A percentile compares a stretch with the other conserved stretches of the same genome.
Evolutionary conservation across 23 tunicate species (phyloP).

Genomic region (Styela clava): DNA sequence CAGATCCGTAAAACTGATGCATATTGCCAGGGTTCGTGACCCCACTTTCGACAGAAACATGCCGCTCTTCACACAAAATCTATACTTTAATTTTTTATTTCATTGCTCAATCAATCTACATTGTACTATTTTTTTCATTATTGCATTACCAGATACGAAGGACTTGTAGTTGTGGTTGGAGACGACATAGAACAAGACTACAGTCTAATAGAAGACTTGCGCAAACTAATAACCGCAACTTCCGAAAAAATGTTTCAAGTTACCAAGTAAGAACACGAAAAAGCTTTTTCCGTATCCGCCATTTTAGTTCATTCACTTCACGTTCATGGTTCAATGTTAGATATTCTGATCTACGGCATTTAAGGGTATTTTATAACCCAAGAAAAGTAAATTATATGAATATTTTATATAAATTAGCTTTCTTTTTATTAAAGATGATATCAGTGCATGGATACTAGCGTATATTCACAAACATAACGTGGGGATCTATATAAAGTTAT

Average conservation of each 20-base stretch:
- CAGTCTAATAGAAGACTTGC: conserved; percentile 28
- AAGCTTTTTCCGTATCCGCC: too few relatives aligned
- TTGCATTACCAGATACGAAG: conserved; percentile 70
- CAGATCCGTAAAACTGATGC: not conserved
- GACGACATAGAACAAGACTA: conserved; percentile 58
- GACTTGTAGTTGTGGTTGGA: conserved; percentile 44
- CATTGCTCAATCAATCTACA: too few relatives aligned
- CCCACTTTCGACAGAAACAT: not conserved
- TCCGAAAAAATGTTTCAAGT: conserved; percentile 37
- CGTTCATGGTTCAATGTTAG: not conserved
- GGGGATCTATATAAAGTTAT: too few relatives aligned
- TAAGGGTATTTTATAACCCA: too few relatives aligned
- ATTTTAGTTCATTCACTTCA: not conserved
- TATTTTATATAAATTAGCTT: too few relatives aligned
- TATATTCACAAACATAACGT: too few relatives aligned
- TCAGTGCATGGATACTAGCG: too few relatives aligned
- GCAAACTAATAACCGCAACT: conserved; percentile 30
- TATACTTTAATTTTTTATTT: too few relatives aligned
- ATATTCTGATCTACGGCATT: not conserved
- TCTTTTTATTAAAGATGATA: too few relatives aligned
- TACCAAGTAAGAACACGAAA: conserved; percentile 70
- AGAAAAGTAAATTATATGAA: too few relatives aligned
- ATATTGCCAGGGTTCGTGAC: not conserved
- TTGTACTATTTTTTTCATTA: too few relatives aligned
- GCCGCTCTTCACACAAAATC: not conserved